Conservation (phyloP, 1,140 invertebrate species). For the Drosophila tsacasi region DNA sequence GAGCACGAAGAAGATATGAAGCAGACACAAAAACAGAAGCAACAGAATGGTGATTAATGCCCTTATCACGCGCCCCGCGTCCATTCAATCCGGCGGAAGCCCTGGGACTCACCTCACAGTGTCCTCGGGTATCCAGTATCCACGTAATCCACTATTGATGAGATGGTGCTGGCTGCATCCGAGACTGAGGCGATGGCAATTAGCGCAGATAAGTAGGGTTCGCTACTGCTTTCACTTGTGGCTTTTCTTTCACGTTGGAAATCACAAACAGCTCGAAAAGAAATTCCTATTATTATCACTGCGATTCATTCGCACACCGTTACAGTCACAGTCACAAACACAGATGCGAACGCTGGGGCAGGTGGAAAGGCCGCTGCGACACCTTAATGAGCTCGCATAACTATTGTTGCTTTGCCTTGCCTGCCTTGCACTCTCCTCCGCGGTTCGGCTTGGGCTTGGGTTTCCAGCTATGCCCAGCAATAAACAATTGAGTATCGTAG, state of each 20-base stretch:
- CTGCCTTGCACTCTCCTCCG: constrained; percentile 7
- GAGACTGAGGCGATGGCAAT: constrained; percentile 23
- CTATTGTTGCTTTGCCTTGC: constrained; percentile 28
- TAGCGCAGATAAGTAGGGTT: constrained; percentile 26
- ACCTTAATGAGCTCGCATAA: constrained; percentile 34
- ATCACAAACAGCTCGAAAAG: constrained; percentile 54
- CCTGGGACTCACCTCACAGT: not conserved
- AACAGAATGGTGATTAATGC: constrained; percentile 28
- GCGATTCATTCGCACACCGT: constrained; percentile 6
- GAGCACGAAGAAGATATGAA: not conserved
- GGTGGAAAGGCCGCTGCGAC: constrained; percentile 50
- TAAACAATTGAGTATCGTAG: constrained; percentile 52
- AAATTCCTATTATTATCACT: constrained; percentile 60
- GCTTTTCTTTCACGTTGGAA: constrained; percentile 52
- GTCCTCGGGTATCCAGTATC: not conserved
- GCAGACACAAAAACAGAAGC: constrained; percentile 22
- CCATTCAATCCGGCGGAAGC: not conserved
- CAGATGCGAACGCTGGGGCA: constrained; percentile 25
- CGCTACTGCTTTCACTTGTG: constrained; percentile 65
- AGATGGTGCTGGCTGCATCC: not conserved
- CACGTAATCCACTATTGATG: constrained; percentile 28
- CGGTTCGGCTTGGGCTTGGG: constrained; percentile 6
- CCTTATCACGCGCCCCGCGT: constrained; percentile 15
- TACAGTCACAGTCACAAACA: not conserved
- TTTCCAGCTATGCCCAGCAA: constrained; percentile 43